Percentiles rank a stretch among this genome's conserved stretches.
Conservation (phyloP, 2,113 vertebrate genomes). For the Hemiscyllium ocellatum region DNA sequence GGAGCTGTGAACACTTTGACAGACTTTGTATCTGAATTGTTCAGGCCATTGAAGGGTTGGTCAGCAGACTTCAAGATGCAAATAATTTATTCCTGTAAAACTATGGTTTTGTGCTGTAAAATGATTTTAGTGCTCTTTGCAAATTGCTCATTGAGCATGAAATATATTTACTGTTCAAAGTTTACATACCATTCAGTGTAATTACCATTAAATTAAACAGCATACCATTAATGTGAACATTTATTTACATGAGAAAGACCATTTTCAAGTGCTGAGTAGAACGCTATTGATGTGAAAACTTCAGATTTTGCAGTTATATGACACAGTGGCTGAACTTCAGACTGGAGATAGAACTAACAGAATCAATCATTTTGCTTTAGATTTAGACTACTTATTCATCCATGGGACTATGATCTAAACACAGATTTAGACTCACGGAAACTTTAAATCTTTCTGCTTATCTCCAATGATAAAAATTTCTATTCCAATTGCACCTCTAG, state of each 20-base stretch:
- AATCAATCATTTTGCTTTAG: slow-evolving; percentile 16
- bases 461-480: background rate
- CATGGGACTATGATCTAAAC: background rate
- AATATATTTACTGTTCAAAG: slow-evolving; percentile 33
- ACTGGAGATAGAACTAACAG: slow-evolving; percentile 32
- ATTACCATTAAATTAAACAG: slow-evolving; percentile 34
- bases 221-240: slow-evolving; percentile 28
- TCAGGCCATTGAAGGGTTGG: background rate
- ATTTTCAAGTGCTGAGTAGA: slow-evolving; percentile 12
- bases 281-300: slow-evolving; percentile 30
- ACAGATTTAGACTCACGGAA: background rate
- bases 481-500: background rate
- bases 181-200: slow-evolving; percentile 27
- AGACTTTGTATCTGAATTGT: background rate
- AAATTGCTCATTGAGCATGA: slow-evolving; percentile 37
- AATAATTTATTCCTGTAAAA: slow-evolving; percentile 8
- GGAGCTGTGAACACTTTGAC: background rate
- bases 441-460: background rate
- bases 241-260: slow-evolving; percentile 31
- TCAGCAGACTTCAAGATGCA: slow-evolving; percentile 8
- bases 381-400: slow-evolving; percentile 24
- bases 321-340: slow-evolving; percentile 3
- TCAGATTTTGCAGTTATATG: slow-evolving; percentile 1
- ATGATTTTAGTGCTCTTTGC: slow-evolving; percentile 33
- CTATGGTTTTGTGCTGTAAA: background rate